These are phyloP conservation scores for Hyposmocoma kahamanoa DNA, from an alignment of 1,140 invertebrate genomes.

Conservation along the genomic window DNA sequence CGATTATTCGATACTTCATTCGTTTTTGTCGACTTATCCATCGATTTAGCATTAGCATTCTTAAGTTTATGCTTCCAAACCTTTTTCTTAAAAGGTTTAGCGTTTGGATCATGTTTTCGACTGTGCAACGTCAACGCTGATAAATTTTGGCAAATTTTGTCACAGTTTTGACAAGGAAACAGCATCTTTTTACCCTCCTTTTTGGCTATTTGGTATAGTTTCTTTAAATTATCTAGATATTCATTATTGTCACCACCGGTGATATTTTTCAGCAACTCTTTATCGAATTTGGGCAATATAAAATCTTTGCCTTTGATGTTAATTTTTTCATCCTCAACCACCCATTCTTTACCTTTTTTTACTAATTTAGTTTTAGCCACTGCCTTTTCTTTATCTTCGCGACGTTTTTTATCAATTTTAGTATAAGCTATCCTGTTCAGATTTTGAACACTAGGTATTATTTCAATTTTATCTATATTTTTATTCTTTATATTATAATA, in stretches of 20 bases:
- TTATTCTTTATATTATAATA: slow-evolving; percentile 29
- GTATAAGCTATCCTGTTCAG: slow-evolving; percentile 37
- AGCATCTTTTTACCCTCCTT: slow-evolving; percentile 35
- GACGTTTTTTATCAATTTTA: slow-evolving; percentile 37
- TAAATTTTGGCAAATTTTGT: slow-evolving; percentile 45
- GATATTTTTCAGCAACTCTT: slow-evolving; percentile 14
- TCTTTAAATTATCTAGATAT: slow-evolving; percentile 32
- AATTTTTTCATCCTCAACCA: slow-evolving; percentile 32
- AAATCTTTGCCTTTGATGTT: slow-evolving; percentile 23
- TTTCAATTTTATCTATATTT: slow-evolving; percentile 28
- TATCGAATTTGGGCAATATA: slow-evolving; percentile 23
- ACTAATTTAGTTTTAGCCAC: slow-evolving; percentile 42
- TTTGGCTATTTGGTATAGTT: slow-evolving; percentile 26
- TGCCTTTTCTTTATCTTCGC: slow-evolving; percentile 20
- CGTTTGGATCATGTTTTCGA: slow-evolving; percentile 36
- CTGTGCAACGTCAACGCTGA: slow-evolving; percentile 42
- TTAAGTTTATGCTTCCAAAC: slow-evolving; percentile 45
- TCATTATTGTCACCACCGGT: slow-evolving; percentile 11
- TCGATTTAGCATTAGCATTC: not conserved
- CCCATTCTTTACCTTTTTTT: slow-evolving; percentile 45
- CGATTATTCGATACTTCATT: slow-evolving; percentile 6
- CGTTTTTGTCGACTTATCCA: slow-evolving; percentile 3
- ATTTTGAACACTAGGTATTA: slow-evolving; percentile 46
- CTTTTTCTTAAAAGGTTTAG: slow-evolving; percentile 45
- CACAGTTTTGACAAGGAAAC: slow-evolving; percentile 44